These are phyloP conservation scores for Pollenia griseotomentosa DNA, from an alignment of 2,888 invertebrate species.

Conservation along the genomic window DNA sequence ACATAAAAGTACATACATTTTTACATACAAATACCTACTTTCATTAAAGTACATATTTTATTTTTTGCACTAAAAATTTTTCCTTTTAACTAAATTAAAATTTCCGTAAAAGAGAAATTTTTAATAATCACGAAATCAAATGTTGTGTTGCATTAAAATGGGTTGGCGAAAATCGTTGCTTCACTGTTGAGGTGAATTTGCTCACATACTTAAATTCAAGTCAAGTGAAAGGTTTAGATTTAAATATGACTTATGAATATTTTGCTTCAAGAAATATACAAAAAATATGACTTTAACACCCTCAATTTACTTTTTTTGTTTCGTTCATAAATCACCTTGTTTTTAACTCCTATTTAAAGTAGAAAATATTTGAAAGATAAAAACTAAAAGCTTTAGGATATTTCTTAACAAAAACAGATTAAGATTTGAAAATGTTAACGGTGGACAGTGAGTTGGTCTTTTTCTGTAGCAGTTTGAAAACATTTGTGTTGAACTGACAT, in stretches of 20 bases:
- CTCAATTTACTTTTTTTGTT: conserved; percentile 48
- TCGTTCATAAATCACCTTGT: conserved; percentile 62
- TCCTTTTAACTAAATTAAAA: too few relatives aligned
- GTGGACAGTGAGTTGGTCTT: not conserved
- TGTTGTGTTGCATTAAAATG: too few relatives aligned
- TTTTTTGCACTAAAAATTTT: too few relatives aligned
- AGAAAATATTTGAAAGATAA: conserved; percentile 2
- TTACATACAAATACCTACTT: too few relatives aligned
- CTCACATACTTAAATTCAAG: not conserved
- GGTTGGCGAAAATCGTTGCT: too few relatives aligned
- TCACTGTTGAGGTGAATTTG: too few relatives aligned
- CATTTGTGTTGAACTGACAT: conserved; percentile 44
- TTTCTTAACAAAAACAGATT: conserved; percentile 48
- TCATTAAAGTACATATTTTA: too few relatives aligned
- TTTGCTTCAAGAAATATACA: conserved; percentile 20
- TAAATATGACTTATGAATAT: conserved; percentile 13
- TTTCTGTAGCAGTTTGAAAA: conserved; percentile 6
- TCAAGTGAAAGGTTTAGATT: conserved; percentile 63
- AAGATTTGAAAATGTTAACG: conserved; percentile 30
- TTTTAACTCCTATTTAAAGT: conserved; percentile 53
- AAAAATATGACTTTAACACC: conserved; percentile 68
- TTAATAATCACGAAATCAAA: too few relatives aligned
- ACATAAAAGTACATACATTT: too few relatives aligned
- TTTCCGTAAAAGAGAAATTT: too few relatives aligned
- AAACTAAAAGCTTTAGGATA: conserved; percentile 53